Evolutionary conservation across 2,113 vertebrate species (phyloP).

Genomic region (Phalacrocorax carbo): DNA sequence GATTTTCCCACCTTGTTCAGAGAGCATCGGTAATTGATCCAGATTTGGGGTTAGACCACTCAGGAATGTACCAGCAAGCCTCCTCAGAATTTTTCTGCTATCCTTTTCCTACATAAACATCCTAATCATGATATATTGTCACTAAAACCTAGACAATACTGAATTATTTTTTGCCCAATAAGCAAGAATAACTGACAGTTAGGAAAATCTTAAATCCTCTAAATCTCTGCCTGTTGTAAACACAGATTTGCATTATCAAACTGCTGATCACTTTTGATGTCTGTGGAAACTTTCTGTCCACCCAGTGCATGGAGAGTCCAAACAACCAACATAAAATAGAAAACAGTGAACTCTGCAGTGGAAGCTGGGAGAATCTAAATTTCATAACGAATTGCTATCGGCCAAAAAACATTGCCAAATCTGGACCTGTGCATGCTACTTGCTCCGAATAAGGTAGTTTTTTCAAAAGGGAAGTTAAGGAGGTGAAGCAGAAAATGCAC

Average conservation of each 20-base stretch:
- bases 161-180: neutral
- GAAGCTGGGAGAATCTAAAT: neutral
- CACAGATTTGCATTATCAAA: neutral
- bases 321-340: neutral
- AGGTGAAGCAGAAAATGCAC: neutral
- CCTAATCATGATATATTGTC: neutral
- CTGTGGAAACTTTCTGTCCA: neutral
- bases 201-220: neutral
- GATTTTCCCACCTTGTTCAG: neutral
- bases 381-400: neutral
- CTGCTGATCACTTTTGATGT: neutral
- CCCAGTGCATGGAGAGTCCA: neutral
- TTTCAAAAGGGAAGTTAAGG: neutral
- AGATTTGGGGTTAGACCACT: neutral
- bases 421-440: neutral
- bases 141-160: neutral
- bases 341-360: neutral
- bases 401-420: neutral
- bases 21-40: neutral
- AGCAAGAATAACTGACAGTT: neutral
- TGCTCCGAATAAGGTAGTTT: neutral
- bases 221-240: neutral
- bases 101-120: neutral
- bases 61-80: neutral
- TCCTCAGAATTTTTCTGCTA: neutral